Percentiles rank a stretch among this genome's conserved stretches.
Conservation (phyloP, 2,888 invertebrate genomes). For the Dasypolia templi region DNA sequence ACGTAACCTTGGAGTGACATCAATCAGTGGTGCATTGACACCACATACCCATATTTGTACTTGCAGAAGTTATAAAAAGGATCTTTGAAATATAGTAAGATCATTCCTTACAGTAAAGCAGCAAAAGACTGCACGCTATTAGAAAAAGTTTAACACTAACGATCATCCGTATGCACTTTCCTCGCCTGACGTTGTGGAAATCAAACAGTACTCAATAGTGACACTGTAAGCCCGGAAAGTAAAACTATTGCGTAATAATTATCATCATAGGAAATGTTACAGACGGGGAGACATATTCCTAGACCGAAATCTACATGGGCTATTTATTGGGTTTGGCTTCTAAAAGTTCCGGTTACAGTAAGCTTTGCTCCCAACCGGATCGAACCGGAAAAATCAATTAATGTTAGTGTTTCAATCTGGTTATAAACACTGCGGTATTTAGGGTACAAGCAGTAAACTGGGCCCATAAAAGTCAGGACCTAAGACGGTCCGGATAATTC, state of each 20-base stretch:
- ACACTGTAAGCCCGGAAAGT: constrained; percentile 4
- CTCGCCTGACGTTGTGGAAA: constrained; percentile 5
- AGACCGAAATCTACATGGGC: background rate
- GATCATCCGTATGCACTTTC: background rate
- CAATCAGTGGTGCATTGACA: constrained; percentile 18
- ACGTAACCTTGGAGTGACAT: constrained; percentile 12
- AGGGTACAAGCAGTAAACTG: constrained; percentile 23
- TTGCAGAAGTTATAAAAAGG: background rate
- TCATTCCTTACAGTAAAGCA: background rate
- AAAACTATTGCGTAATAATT: background rate
- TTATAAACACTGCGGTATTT: constrained; percentile 22
- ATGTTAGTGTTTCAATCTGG: constrained; percentile 35
- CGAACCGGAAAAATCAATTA: constrained; percentile 35
- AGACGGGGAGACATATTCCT: background rate
- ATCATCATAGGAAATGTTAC: background rate
- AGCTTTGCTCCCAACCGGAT: constrained; percentile 27
- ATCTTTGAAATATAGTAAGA: background rate
- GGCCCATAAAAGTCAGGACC: constrained; percentile 15
- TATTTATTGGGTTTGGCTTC: constrained; percentile 2
- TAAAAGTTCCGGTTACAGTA: constrained; percentile 45
- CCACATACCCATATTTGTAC: background rate
- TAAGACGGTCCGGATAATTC: constrained; percentile 16
- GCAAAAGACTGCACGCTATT: background rate
- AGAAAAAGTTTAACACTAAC: background rate
- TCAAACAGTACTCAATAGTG: constrained; percentile 29